A percentile compares a stretch with the other conserved stretches of the same genome.
These are phyloP conservation scores for Drosophila paracracens DNA, from an alignment of 2,888 invertebrate species.

Conservation along the genomic window DNA sequence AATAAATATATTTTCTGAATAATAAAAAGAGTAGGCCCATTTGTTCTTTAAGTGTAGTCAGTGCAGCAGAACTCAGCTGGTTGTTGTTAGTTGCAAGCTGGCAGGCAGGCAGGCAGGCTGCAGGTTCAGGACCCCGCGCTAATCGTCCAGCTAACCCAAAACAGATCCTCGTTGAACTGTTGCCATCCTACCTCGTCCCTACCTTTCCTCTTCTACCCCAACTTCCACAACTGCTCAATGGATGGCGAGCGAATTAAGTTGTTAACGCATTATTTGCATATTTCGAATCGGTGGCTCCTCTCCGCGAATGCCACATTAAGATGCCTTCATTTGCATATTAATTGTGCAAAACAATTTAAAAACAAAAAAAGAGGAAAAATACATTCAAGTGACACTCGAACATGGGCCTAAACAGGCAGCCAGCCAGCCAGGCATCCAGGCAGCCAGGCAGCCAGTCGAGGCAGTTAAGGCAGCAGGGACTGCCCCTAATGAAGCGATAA, in stretches of 20 bases:
- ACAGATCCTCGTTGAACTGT: conserved; percentile 5
- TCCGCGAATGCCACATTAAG: conserved; percentile 71
- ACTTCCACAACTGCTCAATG: conserved; percentile 27
- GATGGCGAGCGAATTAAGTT: conserved; percentile 81
- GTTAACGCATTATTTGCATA: conserved; percentile 84
- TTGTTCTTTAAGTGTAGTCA: background rate
- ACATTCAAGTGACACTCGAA: conserved; percentile 61
- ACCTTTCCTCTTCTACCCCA: accelerated
- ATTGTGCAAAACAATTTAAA: conserved; percentile 78
- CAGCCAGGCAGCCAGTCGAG: background rate
- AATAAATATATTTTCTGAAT: background rate
- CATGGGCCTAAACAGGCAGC: conserved; percentile 27
- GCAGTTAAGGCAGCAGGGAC: conserved; percentile 17
- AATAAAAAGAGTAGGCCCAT: background rate
- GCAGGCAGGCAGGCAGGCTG: conserved; percentile 5
- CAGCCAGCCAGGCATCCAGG: background rate
- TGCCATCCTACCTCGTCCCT: background rate
- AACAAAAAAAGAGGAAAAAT: conserved; percentile 12
- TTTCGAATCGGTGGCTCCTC: conserved; percentile 57
- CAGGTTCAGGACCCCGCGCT: conserved; percentile 58
- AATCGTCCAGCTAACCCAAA: conserved; percentile 44
- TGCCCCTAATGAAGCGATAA: conserved; percentile 75
- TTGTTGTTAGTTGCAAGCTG: background rate
- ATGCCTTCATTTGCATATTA: conserved; percentile 83
- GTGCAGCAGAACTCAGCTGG: conserved; percentile 29